Evolutionary conservation across 2,113 vertebrate species (phyloP).

Genomic region (Lonchura striata): DNA sequence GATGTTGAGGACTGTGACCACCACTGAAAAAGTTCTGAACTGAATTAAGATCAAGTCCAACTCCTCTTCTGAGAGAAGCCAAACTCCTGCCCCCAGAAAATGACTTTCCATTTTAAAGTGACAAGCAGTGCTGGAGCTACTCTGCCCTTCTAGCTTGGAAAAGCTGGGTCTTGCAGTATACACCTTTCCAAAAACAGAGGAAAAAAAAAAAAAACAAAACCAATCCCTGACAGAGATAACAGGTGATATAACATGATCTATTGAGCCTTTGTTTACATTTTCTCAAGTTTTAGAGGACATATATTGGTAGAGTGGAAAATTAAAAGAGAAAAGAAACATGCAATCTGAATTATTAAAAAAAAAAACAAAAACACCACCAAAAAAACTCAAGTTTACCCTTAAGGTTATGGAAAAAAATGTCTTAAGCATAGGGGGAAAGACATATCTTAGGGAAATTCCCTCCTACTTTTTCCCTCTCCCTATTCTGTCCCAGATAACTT

Average conservation of each 20-base stretch:
- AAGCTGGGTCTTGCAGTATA: neutral
- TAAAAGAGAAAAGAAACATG: neutral
- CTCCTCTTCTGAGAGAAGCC: neutral
- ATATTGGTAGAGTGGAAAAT: neutral
- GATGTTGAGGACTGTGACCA: neutral
- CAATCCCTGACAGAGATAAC: neutral
- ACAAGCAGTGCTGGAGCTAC: neutral
- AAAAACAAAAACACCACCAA: neutral
- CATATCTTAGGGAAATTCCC: neutral
- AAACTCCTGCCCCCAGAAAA: neutral
- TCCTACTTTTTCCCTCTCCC: neutral
- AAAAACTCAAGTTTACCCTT: too few species aligned
- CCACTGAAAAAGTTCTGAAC: neutral
- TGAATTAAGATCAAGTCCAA: neutral
- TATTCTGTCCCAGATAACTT: neutral
- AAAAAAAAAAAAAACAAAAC: neutral
- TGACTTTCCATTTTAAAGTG: neutral
- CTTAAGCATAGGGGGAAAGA: neutral
- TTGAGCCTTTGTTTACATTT: neutral
- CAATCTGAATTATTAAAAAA: neutral
- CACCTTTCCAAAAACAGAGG: neutral
- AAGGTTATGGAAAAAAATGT: neutral
- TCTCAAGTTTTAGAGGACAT: neutral
- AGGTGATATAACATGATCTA: neutral
- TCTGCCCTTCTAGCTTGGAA: neutral